These are phyloP conservation scores for Microtus montanus DNA, from an alignment of 2,113 vertebrate genomes.

Conservation along the genomic window DNA sequence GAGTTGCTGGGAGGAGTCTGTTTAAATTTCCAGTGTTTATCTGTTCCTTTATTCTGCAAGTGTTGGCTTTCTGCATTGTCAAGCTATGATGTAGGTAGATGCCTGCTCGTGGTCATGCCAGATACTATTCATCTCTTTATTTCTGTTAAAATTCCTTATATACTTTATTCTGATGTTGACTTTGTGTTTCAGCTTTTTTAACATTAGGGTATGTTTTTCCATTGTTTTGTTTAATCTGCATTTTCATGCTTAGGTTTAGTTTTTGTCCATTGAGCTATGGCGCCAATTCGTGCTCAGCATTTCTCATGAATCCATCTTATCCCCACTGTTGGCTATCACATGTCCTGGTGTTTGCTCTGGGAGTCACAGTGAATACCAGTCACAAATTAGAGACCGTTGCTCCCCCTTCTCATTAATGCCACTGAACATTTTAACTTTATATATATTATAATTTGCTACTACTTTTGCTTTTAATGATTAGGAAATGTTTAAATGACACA, in stretches of 20 bases:
- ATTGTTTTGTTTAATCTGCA: background rate
- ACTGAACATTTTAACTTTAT: background rate
- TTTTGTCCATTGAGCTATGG: background rate
- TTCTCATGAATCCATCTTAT: background rate
- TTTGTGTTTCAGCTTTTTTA: background rate
- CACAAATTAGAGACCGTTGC: background rate
- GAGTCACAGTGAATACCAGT: background rate
- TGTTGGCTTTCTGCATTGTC: background rate
- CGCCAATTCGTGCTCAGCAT: background rate
- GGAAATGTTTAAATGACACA: background rate
- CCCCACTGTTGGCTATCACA: background rate
- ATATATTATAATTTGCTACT: background rate
- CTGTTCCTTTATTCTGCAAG: background rate
- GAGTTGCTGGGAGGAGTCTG: background rate
- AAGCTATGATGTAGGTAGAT: background rate
- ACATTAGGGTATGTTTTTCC: background rate
- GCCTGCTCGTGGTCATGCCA: too few relatives aligned
- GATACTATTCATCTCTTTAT: too few relatives aligned
- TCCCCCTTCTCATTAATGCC: background rate
- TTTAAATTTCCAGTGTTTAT: background rate
- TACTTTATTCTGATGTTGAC: background rate
- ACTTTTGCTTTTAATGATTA: background rate
- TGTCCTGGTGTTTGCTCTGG: background rate
- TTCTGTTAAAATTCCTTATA: background rate
- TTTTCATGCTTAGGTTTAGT: background rate